Conservation (phyloP, 2,888 invertebrate species). For the Athrips mouffetella region DNA sequence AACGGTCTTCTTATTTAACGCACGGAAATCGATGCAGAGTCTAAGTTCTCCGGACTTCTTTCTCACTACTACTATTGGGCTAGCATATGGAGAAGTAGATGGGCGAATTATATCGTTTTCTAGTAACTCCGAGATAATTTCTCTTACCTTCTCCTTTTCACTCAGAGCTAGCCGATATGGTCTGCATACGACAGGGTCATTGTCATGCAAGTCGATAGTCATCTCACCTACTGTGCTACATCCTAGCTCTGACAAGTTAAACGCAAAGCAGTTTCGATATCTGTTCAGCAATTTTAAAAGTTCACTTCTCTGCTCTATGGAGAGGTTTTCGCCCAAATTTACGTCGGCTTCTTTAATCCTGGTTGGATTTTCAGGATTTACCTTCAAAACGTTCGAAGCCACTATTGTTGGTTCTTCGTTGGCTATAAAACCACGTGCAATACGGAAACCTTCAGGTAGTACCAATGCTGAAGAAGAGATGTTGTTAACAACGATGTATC, state of each 20-base stretch:
- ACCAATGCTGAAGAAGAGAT: too few relatives aligned
- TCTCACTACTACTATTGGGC: conserved; percentile 20
- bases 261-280: conserved; percentile 20
- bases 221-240: conserved; percentile 13
- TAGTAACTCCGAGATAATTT: conserved; percentile 12
- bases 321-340: conserved; percentile 1
- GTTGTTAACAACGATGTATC: too few relatives aligned
- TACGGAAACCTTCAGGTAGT: too few relatives aligned
- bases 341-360: not conserved
- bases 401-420: too few relatives aligned
- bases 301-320: not conserved
- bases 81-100: conserved; percentile 13
- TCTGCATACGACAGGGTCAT: too few relatives aligned
- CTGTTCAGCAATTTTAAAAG: conserved; percentile 10
- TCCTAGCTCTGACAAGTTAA: conserved; percentile 14
- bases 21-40: conserved; percentile 21
- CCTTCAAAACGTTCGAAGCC: too few relatives aligned
- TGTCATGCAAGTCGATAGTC: conserved; percentile 11
- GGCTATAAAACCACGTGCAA: too few relatives aligned
- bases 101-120: conserved; percentile 10
- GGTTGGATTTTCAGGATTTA: too few relatives aligned
- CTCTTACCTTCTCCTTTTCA: conserved; percentile 15
- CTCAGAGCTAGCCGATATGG: conserved; percentile 10
- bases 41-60: conserved; percentile 25
- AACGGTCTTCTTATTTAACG: conserved; percentile 18